Evolutionary conservation across 1,140 invertebrate species (phyloP).

Genomic region (Popillia japonica): DNA sequence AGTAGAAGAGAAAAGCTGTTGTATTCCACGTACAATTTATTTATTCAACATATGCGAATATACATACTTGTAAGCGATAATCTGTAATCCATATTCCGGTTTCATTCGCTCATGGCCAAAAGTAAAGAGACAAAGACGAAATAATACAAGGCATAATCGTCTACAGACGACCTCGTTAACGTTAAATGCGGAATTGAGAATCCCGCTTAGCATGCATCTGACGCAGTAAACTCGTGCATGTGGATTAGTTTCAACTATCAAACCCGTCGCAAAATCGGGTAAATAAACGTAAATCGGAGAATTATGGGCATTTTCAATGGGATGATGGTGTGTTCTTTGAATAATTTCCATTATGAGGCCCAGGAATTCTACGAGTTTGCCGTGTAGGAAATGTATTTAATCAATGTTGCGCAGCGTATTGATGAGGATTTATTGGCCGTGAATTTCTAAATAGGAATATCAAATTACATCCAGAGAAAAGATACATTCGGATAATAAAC

Average conservation of each 20-base stretch:
- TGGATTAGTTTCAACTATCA: background rate
- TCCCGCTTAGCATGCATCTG: constrained; percentile 7
- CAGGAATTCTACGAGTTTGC: background rate
- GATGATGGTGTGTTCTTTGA: constrained; percentile 6
- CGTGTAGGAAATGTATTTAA: background rate
- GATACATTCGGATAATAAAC: background rate
- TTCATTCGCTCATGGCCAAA: background rate
- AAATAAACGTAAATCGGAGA: constrained; percentile 27
- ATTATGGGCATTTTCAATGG: constrained; percentile 3
- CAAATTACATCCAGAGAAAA: background rate
- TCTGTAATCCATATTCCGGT: background rate
- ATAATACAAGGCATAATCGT: background rate
- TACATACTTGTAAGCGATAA: background rate
- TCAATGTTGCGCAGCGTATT: background rate
- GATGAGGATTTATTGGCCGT: background rate
- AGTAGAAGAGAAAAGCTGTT: too few species aligned
- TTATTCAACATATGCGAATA: too few species aligned
- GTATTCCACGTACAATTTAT: too few species aligned
- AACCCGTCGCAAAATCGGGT: background rate
- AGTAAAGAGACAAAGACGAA: constrained; percentile 7
- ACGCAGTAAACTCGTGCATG: constrained; percentile 8
- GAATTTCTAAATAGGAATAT: constrained; percentile 12
- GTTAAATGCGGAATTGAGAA: constrained; percentile 13
- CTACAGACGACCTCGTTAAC: constrained; percentile 13
- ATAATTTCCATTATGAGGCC: background rate